These are phyloP conservation scores for Corydoras sp. DNA, from an alignment of 2,113 vertebrate genomes.

Conservation along the genomic window DNA sequence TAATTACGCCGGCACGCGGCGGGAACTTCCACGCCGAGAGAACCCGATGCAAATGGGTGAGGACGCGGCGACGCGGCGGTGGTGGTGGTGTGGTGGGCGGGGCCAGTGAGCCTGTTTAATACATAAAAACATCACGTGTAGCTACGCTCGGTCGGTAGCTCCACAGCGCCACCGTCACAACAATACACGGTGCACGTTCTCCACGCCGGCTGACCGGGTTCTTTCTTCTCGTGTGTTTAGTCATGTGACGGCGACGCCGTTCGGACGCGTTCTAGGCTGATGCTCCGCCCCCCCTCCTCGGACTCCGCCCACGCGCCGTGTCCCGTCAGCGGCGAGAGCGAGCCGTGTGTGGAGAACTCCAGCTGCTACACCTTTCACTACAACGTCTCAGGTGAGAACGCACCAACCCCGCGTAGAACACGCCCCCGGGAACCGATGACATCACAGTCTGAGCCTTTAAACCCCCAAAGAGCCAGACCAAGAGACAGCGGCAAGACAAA, in stretches of 20 bases:
- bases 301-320: constrained; percentile 57
- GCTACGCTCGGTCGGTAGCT: no score
- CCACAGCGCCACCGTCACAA: no score
- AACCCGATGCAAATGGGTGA: neutral
- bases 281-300: constrained; percentile 69
- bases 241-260: constrained; percentile 70
- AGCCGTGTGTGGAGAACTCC: constrained; percentile 79
- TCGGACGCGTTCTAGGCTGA: constrained; percentile 76
- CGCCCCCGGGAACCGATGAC: no score
- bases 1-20: constrained; percentile 24
- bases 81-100: neutral
- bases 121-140: no score
- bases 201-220: neutral
- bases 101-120: no score
- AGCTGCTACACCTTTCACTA: constrained; percentile 89
- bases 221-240: constrained; percentile 51
- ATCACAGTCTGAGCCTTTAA: no score
- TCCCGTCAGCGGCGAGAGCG: constrained; percentile 75
- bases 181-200: no score
- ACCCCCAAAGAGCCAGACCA: no score
- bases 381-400: constrained; percentile 77
- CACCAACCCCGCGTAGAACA: neutral
- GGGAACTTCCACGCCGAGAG: neutral
- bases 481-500: no score
- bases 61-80: constrained; percentile 19